phyloP scores from a whole-genome alignment of 2,113 vertebrate species.

The Brachirus orientalis region DNA sequence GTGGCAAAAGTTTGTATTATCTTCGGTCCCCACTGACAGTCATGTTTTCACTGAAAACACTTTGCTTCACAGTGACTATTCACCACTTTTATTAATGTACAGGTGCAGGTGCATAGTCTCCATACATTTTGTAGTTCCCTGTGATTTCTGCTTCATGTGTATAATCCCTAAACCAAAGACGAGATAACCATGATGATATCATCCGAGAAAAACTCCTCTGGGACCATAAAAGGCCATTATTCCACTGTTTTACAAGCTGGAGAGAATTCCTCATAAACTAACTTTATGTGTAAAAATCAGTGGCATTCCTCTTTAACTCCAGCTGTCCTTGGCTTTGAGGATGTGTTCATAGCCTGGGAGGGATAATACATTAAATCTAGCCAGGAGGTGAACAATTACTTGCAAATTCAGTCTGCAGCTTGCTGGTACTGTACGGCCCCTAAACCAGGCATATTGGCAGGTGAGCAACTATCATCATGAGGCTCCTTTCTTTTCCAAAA shows the following conservation, averaged over 20 bases:
- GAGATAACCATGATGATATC: background rate
- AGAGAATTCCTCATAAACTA: background rate
- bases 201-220: background rate
- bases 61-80: no score
- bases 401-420: slow-evolving; percentile 18
- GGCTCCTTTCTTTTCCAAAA: slow-evolving; percentile 8
- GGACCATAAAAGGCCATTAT: background rate
- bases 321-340: slow-evolving; percentile 2
- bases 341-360: background rate
- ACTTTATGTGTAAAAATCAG: background rate
- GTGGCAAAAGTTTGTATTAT: no score
- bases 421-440: background rate
- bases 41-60: no score
- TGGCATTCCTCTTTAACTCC: background rate
- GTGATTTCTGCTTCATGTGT: background rate
- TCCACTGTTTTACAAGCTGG: background rate
- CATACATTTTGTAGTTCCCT: no score
- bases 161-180: background rate
- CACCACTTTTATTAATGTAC: no score
- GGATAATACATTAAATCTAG: background rate
- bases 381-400: slow-evolving; percentile 26
- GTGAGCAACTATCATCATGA: background rate
- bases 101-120: no score
- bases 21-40: no score
- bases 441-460: slow-evolving; percentile 3